These are phyloP conservation scores for Drosophila leonis DNA, from an alignment of 2,888 invertebrate species.

Conservation along the genomic window DNA sequence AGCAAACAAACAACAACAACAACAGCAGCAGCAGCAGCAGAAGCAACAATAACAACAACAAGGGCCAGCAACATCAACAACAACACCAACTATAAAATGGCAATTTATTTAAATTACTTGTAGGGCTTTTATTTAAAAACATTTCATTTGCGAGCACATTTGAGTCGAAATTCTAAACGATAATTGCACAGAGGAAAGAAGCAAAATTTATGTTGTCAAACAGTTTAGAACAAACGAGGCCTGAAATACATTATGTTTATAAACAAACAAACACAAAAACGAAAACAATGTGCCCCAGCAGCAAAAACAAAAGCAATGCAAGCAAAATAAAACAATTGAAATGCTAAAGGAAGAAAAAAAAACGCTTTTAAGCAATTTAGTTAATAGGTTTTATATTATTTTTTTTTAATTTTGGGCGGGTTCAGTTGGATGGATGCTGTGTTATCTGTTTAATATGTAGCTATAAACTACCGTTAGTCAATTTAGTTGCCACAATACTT, in stretches of 20 bases:
- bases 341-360: conserved; percentile 23
- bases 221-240: conserved; percentile 37
- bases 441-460: conserved; percentile 52
- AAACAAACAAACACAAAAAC: background rate
- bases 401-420: conserved; percentile 19
- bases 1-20: conserved; percentile 18
- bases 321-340: conserved; percentile 32
- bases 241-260: conserved; percentile 13
- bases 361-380: conserved; percentile 44
- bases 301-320: conserved; percentile 16
- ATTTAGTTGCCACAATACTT: conserved; percentile 79
- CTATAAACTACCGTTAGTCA: conserved; percentile 69
- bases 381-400: conserved; percentile 24
- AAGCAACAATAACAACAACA: conserved; percentile 14
- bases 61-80: conserved; percentile 12
- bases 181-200: background rate
- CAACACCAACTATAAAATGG: conserved; percentile 26
- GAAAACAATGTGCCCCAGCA: conserved; percentile 12
- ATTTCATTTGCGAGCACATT: conserved; percentile 38
- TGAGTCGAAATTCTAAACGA: conserved; percentile 44
- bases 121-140: conserved; percentile 1
- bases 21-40: conserved; percentile 23
- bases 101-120: conserved; percentile 36
- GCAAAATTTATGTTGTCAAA: conserved; percentile 37
- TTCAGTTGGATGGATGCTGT: conserved; percentile 34